Evolutionary conservation across 2,797 vertebrate genomes (phyloP), one percentile per base, ranked within the genome.

Genomic region (Bucorvus abyssinicus): DNA sequence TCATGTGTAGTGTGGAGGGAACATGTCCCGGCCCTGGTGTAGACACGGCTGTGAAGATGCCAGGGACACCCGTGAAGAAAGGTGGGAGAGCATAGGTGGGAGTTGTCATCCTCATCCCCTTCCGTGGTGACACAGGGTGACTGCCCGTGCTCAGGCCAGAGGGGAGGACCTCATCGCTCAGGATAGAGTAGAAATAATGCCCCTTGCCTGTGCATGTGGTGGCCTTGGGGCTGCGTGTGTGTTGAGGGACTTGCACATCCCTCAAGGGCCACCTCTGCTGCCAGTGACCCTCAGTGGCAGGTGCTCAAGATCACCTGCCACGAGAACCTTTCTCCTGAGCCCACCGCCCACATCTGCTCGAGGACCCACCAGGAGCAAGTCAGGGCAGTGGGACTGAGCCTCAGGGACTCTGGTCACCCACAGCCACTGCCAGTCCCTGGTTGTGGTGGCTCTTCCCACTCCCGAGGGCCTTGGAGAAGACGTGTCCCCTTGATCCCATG

Each of bases 161-260:
- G 29, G 19, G 32, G 32, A 80, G 74, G 32, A 89, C 8, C 14
- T 68, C 5, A 1, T n/a, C 24, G 3, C 69, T 49, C 40, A 3
- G 12, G 27, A 15, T 2, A 13, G 26, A 2, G 2, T 6, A 19
- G 38, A 38, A 55, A 82, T 24, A 73, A n/a, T 6, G 14, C 11
- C 23, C 10, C 9, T 44, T 34, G 5, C 29, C 30, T 55, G 36
- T 56, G 15, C 4, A 9, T 0, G 0, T 10, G 23, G 10, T 38
- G 57, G 19, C n/a, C 18, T 4, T 3, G 14, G 26, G 44, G 27
- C 20, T 22, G 18, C 1, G 1, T 53, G 19, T 0, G 0, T 18
- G 12, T 14, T 36, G 45, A 60, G 49, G 34, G 45, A 65, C 42
- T 10, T 1, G n/a, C n/a, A n/a, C n/a, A n/a, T n/a, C n/a, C n/a